These are phyloP conservation scores for Andinoacara biseriatus DNA, from an alignment of 2,113 vertebrate genomes.

Conservation along the genomic window DNA sequence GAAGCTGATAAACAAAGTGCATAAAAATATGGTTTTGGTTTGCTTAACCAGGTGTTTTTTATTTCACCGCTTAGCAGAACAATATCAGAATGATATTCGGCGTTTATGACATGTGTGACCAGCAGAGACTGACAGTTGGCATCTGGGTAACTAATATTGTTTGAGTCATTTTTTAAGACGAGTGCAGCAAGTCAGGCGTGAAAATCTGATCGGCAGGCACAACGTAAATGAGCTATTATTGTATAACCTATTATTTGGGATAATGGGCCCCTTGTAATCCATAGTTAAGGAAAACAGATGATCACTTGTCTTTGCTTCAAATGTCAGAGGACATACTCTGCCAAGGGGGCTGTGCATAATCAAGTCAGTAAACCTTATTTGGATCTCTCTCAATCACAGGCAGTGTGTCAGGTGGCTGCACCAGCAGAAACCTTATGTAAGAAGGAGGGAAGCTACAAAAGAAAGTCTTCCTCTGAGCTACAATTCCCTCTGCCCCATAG, in stretches of 20 bases:
- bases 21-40: not conserved
- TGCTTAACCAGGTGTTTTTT: not conserved
- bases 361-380: conserved; percentile 37
- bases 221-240: not conserved
- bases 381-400: conserved; percentile 22
- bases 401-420: not conserved
- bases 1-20: not conserved
- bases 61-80: not conserved
- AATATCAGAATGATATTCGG: not conserved
- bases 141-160: not conserved
- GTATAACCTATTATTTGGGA: not conserved
- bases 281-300: not conserved
- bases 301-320: conserved; percentile 2
- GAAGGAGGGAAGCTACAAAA: no score
- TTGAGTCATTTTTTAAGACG: not conserved
- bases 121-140: not conserved
- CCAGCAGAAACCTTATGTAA: conserved; percentile 1
- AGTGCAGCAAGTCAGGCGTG: not conserved
- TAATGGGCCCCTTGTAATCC: not conserved
- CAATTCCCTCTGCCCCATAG: not conserved
- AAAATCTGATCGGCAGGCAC: not conserved
- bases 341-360: conserved; percentile 17
- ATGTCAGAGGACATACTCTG: conserved; percentile 14
- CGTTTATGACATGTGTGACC: not conserved
- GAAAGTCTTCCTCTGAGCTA: not conserved